Conservation (phyloP, 2,888 invertebrate species). For the Macaria notata region DNA sequence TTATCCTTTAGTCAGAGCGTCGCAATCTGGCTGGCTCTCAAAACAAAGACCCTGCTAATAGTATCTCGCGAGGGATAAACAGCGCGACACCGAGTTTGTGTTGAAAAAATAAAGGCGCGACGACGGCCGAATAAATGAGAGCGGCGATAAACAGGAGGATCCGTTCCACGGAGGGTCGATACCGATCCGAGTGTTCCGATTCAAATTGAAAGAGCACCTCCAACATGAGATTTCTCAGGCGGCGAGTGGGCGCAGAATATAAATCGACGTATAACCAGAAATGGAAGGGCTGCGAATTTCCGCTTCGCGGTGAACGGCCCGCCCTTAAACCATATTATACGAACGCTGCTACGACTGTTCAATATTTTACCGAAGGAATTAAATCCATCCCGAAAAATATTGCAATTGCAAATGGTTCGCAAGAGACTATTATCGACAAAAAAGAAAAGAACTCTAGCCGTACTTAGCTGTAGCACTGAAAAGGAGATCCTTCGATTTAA, state of each 20-base stretch:
- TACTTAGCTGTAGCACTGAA: constrained; percentile 38
- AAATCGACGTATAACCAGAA: constrained; percentile 81
- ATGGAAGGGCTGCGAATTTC: constrained; percentile 78
- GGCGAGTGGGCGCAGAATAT: constrained; percentile 82
- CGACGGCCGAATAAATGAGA: constrained; percentile 81
- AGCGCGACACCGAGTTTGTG: constrained; percentile 71
- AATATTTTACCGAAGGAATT: constrained; percentile 29
- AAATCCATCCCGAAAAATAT: constrained; percentile 26
- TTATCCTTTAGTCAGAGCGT: constrained; percentile 65
- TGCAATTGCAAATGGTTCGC: constrained; percentile 33
- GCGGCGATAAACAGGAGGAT: constrained; percentile 81
- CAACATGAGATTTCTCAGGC: constrained; percentile 82
- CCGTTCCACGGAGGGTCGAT: constrained; percentile 78
- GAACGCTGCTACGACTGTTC: constrained; percentile 37
- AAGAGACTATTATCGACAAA: constrained; percentile 31
- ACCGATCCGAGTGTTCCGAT: constrained; percentile 82
- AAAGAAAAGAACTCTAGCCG: constrained; percentile 31
- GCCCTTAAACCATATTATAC: constrained; percentile 46
- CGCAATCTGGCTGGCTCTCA: constrained; percentile 69
- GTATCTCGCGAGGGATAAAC: constrained; percentile 72
- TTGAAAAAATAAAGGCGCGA: constrained; percentile 80
- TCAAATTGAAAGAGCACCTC: constrained; percentile 83
- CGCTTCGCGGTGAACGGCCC: constrained; percentile 66
- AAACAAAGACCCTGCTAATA: constrained; percentile 76
- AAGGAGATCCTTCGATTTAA: constrained; percentile 52